Conservation (phyloP, 64 coral and sea anemone genomes). For the Dendronephthya gigantea region DNA sequence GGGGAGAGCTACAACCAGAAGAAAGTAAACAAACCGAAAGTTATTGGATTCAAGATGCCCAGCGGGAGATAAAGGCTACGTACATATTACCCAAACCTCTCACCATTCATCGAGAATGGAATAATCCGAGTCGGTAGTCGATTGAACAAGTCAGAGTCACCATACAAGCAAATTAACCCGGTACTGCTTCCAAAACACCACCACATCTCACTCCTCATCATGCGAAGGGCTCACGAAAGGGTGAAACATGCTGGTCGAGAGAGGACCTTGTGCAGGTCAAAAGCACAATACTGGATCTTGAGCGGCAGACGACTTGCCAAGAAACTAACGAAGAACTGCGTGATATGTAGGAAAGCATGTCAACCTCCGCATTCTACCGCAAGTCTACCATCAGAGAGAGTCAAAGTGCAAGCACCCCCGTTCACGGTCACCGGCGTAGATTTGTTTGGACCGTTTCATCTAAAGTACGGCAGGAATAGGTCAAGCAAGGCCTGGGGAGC, state of each 20-base stretch:
- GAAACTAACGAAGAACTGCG: neutral
- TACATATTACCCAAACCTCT: neutral
- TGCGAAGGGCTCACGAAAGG: neutral
- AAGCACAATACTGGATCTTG: neutral
- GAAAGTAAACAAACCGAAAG: constrained; percentile 14
- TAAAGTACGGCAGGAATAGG: constrained; percentile 1
- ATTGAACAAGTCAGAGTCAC: neutral
- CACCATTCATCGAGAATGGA: neutral
- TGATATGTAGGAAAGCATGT: neutral
- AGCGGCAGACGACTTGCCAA: constrained; percentile 1
- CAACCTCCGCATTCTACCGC: neutral
- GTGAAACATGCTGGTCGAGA: neutral
- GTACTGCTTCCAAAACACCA: neutral
- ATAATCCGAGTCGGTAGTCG: constrained; percentile 21
- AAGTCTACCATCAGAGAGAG: neutral
- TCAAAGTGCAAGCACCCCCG: neutral
- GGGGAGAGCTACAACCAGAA: constrained; percentile 11
- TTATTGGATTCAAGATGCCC: neutral
- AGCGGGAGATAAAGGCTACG: neutral
- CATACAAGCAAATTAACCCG: constrained; percentile 8
- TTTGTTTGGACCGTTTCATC: neutral
- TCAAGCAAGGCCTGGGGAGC: constrained; percentile 5
- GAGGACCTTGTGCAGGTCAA: neutral
- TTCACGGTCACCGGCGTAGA: neutral
- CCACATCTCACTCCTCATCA: constrained; percentile 12